Evolutionary conservation across 2,113 vertebrate species (phyloP).

Genomic region (Cyanistes caeruleus): DNA sequence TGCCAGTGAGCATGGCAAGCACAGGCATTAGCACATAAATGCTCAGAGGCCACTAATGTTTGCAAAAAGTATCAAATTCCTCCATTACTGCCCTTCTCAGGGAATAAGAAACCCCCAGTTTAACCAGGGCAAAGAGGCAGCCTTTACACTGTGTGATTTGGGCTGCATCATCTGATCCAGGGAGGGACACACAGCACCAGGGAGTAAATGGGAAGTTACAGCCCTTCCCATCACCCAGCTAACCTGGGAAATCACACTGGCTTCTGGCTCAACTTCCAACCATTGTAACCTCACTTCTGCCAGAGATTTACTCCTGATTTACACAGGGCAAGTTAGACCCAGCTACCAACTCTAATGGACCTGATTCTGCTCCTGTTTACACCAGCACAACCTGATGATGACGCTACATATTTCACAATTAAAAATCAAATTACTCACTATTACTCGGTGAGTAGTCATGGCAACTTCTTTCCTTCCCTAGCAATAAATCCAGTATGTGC

Average conservation of each 20-base stretch:
- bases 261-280: neutral
- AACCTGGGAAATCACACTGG: neutral
- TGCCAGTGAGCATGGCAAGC: neutral
- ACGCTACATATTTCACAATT: neutral
- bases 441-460: neutral
- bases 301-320: neutral
- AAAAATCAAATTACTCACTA: neutral
- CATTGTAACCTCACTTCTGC: neutral
- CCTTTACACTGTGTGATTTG: neutral
- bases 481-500: neutral
- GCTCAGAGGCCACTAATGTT: neutral
- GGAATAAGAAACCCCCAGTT: neutral
- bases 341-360: neutral
- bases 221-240: neutral
- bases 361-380: neutral
- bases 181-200: neutral
- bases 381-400: neutral
- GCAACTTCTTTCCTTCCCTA: neutral
- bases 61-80: neutral
- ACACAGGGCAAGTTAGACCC: neutral
- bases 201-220: neutral
- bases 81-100: neutral
- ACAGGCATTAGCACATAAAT: neutral
- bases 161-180: neutral
- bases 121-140: neutral